A percentile compares a stretch with the other conserved stretches of the same genome.
phyloP scores from a whole-genome alignment of 2,113 vertebrate genomes.

The Thryonomys swinderianus region DNA sequence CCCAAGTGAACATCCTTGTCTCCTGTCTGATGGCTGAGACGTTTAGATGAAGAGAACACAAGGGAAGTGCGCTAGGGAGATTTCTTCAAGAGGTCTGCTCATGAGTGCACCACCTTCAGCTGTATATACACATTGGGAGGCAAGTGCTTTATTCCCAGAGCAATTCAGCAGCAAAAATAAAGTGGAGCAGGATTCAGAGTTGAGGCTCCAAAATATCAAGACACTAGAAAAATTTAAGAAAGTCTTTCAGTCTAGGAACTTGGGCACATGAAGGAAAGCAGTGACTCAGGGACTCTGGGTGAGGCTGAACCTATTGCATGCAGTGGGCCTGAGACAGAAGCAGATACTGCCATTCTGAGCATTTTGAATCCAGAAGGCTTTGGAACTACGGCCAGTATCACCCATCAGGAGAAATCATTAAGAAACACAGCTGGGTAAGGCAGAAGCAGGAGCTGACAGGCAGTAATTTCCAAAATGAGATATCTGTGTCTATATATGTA shows the following conservation, averaged over 20 bases:
- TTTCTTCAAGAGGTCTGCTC: background rate
- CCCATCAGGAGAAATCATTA: conserved; percentile 55
- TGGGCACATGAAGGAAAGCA: background rate
- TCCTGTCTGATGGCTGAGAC: background rate
- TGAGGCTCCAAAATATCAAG: background rate
- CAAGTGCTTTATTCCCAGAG: background rate
- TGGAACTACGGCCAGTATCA: background rate
- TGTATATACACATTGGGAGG: background rate
- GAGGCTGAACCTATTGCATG: background rate
- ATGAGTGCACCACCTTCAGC: background rate
- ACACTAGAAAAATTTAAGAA: background rate
- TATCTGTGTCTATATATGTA: conserved; percentile 58
- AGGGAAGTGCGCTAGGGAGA: background rate
- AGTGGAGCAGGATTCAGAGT: conserved; percentile 4
- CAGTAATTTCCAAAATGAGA: conserved; percentile 64
- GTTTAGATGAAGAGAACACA: background rate
- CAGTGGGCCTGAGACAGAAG: background rate
- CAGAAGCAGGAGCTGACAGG: conserved; percentile 51
- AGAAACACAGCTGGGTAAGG: conserved; percentile 58
- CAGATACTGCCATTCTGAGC: background rate
- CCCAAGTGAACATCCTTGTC: too few species aligned
- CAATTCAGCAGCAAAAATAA: background rate
- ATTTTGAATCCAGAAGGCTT: conserved; percentile 13
- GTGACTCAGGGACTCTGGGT: background rate
- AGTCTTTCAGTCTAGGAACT: background rate